Percentiles rank a stretch among this genome's conserved stretches.
These are phyloP conservation scores for Lasioglossum pauxillum DNA, from an alignment of 2,888 invertebrate genomes.

Conservation along the genomic window DNA sequence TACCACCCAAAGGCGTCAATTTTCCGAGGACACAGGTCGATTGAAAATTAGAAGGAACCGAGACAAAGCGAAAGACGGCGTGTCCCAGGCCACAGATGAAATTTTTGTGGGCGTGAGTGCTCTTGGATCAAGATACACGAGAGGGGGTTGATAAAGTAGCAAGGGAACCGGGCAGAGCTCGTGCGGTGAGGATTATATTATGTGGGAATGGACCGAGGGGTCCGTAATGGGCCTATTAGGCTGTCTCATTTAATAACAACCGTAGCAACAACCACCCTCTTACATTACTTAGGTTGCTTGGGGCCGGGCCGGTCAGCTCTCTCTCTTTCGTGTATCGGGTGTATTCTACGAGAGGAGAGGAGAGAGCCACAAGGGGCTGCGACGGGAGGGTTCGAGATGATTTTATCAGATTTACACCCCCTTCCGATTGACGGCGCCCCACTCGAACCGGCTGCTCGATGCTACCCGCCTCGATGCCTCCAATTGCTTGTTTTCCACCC, in stretches of 20 bases:
- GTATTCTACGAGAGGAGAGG: constrained; percentile 69
- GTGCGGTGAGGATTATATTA: constrained; percentile 83
- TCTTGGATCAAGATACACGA: constrained; percentile 72
- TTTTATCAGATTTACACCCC: constrained; percentile 83
- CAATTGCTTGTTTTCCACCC: constrained; percentile 84
- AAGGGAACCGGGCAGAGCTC: constrained; percentile 66
- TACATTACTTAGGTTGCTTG: constrained; percentile 82
- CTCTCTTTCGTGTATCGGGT: constrained; percentile 72
- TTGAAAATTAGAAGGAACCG: constrained; percentile 5
- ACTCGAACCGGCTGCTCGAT: constrained; percentile 57
- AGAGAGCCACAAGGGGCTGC: constrained; percentile 67
- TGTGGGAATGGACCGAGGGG: constrained; percentile 81
- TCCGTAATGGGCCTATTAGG: constrained; percentile 84
- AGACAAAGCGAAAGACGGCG: constrained; percentile 22
- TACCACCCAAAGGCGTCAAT: background rate
- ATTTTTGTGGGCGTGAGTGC: constrained; percentile 66
- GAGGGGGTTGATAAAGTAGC: constrained; percentile 59
- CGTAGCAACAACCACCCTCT: constrained; percentile 82
- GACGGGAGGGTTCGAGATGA: constrained; percentile 79
- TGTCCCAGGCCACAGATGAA: constrained; percentile 44
- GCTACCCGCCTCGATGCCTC: constrained; percentile 70
- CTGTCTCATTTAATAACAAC: constrained; percentile 85
- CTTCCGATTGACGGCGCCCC: constrained; percentile 64
- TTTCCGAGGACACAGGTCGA: background rate
- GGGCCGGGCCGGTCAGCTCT: constrained; percentile 57